phyloP scores from a whole-genome alignment of 2,113 vertebrate species.

The Orientallactaga bullata region DNA sequence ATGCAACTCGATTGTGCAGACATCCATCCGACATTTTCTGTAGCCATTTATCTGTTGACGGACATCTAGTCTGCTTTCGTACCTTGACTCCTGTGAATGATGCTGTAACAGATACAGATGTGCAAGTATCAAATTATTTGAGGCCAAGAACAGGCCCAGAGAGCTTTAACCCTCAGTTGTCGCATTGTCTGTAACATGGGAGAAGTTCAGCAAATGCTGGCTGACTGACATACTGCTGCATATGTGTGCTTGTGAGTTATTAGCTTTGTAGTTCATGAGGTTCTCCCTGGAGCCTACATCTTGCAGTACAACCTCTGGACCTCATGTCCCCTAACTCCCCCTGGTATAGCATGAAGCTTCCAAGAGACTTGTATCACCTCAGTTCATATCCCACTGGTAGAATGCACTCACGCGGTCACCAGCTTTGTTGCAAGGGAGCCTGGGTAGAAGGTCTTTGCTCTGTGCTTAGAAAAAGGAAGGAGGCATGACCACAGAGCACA shows the following conservation, averaged over 20 bases:
- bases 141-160: not conserved
- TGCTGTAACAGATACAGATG: not conserved
- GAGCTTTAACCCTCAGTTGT: not conserved
- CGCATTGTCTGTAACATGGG: not conserved
- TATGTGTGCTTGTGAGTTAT: not conserved
- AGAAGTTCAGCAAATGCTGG: not conserved
- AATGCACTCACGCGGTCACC: not conserved
- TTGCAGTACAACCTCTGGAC: not conserved
- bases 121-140: not conserved
- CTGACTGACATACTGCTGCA: not conserved
- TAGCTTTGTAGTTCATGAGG: not conserved
- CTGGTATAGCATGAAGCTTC: not conserved
- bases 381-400: not conserved
- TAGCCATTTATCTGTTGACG: not conserved
- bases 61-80: not conserved
- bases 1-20: not conserved
- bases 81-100: not conserved
- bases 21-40: not conserved
- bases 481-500: not conserved
- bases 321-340: not conserved
- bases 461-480: not conserved
- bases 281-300: not conserved
- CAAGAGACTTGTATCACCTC: rapidly evolving
- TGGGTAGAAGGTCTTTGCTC: not conserved
- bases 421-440: not conserved